Evolutionary conservation across 2,888 invertebrate genomes (phyloP).

Genomic region (Drosophila colorata): DNA sequence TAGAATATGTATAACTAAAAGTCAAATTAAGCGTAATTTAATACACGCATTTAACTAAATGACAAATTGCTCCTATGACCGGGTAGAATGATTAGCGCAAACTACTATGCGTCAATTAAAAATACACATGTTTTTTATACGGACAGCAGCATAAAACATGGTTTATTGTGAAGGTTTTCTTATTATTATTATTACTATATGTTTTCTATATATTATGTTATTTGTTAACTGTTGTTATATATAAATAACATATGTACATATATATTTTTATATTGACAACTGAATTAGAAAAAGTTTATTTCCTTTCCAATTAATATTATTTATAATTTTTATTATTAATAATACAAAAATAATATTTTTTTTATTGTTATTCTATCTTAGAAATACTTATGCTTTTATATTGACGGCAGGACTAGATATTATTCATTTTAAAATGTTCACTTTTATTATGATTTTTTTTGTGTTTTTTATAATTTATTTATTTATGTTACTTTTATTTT

Average conservation of each 20-base stretch:
- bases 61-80: slow-evolving; percentile 51
- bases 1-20: slow-evolving; percentile 27
- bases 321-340: too few species aligned
- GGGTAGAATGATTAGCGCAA: slow-evolving; percentile 24
- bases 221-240: neutral
- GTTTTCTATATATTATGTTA: too few species aligned
- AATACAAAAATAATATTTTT: neutral
- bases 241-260: neutral
- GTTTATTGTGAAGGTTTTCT: neutral
- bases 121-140: slow-evolving; percentile 5
- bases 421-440: neutral
- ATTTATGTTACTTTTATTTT: slow-evolving; percentile 6
- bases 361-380: slow-evolving; percentile 2
- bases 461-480: neutral
- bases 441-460: neutral
- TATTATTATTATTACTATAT: neutral
- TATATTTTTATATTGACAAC: too few species aligned
- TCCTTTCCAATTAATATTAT: too few species aligned
- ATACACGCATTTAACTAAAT: slow-evolving; percentile 62
- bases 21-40: slow-evolving; percentile 69
- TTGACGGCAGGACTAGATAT: neutral
- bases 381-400: neutral
- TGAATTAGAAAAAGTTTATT: too few species aligned
- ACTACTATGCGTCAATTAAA: slow-evolving; percentile 15
- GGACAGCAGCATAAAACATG: neutral